Evolutionary conservation across 30 jellyfish, hydroid and myxozoan species (phyloP), one percentile per base, ranked within the genome.

Genomic region (Morbakka virulenta): DNA sequence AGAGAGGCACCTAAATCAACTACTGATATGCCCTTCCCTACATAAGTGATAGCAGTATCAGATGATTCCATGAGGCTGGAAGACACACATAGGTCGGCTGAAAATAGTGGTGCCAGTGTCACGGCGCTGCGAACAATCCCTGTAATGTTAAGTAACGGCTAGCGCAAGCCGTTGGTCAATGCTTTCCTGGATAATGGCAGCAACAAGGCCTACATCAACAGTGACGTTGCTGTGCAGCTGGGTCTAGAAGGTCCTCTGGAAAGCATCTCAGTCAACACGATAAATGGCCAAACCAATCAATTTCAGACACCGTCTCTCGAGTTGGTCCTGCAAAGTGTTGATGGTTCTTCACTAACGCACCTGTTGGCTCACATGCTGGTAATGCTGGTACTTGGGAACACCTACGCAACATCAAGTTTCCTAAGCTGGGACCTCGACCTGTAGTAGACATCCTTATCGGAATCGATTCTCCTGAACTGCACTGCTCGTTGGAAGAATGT

Each of bases 161-260:
- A 47, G 25, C 51, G 31, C 26, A 33, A 50, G 51, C 20, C 67
- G 52, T 34, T 26, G 22, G 95, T 76, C 17, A 83, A 74, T 35
- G 86, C 92, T 17, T 64, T 85, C 69, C 33, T 75, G 63, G 80
- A 50, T 27, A 87, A 85, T 85, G 95, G 79, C 9, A 85, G 87
- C 81, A 85, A 91, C n/a, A 35, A 51, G 65, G 50, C 95, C 24
- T 35, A 85, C 49, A 61, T 65, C 35, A 85, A 74, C 0, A 69
- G 23, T 32, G 79, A 84, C 20, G 86, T 85, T 29, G 95, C 95
- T 11, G 85, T 86, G 12, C 73, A 77, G 33, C 85, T 85, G 30
- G 80, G 91, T 29, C 20, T 24, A 32, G 4, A 11, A 28, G 84
- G 91, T n/a, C 2, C 51, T 1, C 32, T 21, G 14, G 32, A 64